These are phyloP conservation scores for Megaceryle alcyon DNA, from an alignment of 2,797 vertebrate species.

Conservation along the genomic window DNA sequence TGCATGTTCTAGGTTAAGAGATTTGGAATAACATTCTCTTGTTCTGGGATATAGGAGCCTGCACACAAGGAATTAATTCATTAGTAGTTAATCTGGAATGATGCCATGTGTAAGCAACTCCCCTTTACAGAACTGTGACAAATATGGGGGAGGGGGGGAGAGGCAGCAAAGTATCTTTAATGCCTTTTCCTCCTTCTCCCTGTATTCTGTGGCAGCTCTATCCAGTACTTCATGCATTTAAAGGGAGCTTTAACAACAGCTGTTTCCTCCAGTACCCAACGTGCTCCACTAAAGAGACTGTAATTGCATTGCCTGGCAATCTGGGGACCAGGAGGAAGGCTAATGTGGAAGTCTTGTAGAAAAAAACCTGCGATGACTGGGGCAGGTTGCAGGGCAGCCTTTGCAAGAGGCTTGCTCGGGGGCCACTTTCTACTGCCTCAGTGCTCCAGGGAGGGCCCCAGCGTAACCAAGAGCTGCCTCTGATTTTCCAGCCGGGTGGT, in stretches of 20 bases:
- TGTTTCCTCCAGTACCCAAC: background rate
- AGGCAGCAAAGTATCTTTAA: background rate
- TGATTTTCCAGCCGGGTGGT: background rate
- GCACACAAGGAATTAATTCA: constrained; percentile 44
- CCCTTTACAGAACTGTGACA: background rate
- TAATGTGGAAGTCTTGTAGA: background rate
- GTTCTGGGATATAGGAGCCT: background rate
- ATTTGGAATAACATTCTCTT: background rate
- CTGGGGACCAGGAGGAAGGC: background rate
- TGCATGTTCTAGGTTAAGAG: background rate
- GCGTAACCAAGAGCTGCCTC: background rate
- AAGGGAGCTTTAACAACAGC: background rate
- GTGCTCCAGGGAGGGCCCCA: background rate
- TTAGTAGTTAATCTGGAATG: background rate
- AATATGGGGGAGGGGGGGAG: background rate
- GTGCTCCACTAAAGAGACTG: background rate
- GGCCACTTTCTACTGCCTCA: background rate
- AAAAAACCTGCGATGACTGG: background rate
- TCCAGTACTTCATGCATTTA: background rate
- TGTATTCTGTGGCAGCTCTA: background rate
- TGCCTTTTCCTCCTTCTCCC: background rate
- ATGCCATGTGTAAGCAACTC: background rate
- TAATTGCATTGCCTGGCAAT: background rate
- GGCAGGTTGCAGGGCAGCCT: background rate
- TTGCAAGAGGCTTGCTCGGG: background rate